These are phyloP conservation scores for Cotesia typhae DNA, from an alignment of 1,140 invertebrate species.

Conservation along the genomic window DNA sequence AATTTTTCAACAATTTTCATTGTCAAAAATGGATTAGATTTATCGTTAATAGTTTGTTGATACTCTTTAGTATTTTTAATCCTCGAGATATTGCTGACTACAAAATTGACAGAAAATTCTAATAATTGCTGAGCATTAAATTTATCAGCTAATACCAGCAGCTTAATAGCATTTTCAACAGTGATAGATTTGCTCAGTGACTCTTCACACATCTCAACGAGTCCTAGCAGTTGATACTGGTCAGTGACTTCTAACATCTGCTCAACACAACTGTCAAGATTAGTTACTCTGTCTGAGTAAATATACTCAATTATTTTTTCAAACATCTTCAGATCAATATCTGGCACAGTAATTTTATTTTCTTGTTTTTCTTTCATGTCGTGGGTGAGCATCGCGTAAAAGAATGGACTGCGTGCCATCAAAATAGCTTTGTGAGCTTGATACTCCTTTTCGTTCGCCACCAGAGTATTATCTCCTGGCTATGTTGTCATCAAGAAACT, in stretches of 20 bases:
- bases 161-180: conserved; percentile 77
- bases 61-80: too few relatives aligned
- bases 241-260: conserved; percentile 96
- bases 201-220: conserved; percentile 99
- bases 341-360: conserved; percentile 95
- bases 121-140: too few relatives aligned
- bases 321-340: conserved; percentile 95
- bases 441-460: conserved; percentile 90
- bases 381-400: conserved; percentile 99
- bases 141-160: too few relatives aligned
- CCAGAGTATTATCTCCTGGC: conserved; percentile 96
- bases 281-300: conserved; percentile 94
- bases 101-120: too few relatives aligned
- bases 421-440: conserved; percentile 97
- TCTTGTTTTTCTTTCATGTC: conserved; percentile 98
- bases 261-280: conserved; percentile 97
- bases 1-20: too few relatives aligned
- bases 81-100: too few relatives aligned
- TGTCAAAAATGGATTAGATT: too few relatives aligned
- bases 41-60: too few relatives aligned
- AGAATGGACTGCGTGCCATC: conserved; percentile 73
- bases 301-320: conserved; percentile 98
- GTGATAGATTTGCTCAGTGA: conserved; percentile 93
- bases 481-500: conserved; percentile 93
- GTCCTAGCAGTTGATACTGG: conserved; percentile 95